phyloP scores from a whole-genome alignment of 2,797 vertebrate genomes.

The Myripristis jacobus region DNA sequence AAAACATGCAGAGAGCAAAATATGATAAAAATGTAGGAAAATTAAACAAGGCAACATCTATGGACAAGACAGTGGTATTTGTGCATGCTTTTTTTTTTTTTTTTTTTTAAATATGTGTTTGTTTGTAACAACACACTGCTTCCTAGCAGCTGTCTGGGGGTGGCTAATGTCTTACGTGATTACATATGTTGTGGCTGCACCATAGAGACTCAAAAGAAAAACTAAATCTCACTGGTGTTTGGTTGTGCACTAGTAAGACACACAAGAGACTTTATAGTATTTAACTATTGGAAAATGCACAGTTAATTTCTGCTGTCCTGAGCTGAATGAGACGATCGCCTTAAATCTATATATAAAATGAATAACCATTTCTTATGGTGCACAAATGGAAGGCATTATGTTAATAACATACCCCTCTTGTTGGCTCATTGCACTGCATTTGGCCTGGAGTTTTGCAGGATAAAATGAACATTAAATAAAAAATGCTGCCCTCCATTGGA shows the following conservation, averaged over 20 bases:
- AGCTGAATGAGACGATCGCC: conserved; percentile 35
- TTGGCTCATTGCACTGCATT: conserved; percentile 65
- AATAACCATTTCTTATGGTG: conserved; percentile 34
- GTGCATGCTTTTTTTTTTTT: background rate
- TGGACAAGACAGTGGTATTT: conserved; percentile 5
- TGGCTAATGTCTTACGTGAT: background rate
- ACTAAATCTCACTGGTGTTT: background rate
- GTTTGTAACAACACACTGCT: background rate
- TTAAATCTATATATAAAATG: conserved; percentile 44
- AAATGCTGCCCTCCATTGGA: conserved; percentile 52
- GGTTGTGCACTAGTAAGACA: background rate
- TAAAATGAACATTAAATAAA: conserved; percentile 72
- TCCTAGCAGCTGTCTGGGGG: background rate
- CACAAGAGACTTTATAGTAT: conserved; percentile 23
- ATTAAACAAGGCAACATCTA: conserved; percentile 27
- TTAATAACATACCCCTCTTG: conserved; percentile 52
- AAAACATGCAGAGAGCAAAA: conserved; percentile 41
- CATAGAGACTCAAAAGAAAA: background rate
- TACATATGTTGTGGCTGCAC: background rate
- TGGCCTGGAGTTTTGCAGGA: conserved; percentile 66
- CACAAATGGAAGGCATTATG: conserved; percentile 56
- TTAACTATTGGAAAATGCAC: conserved; percentile 26
- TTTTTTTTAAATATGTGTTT: conserved; percentile 1
- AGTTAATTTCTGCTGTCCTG: conserved; percentile 37
- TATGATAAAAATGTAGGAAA: conserved; percentile 33